phyloP scores from a whole-genome alignment of 2,797 vertebrate genomes.

The Acanthis flammea region DNA sequence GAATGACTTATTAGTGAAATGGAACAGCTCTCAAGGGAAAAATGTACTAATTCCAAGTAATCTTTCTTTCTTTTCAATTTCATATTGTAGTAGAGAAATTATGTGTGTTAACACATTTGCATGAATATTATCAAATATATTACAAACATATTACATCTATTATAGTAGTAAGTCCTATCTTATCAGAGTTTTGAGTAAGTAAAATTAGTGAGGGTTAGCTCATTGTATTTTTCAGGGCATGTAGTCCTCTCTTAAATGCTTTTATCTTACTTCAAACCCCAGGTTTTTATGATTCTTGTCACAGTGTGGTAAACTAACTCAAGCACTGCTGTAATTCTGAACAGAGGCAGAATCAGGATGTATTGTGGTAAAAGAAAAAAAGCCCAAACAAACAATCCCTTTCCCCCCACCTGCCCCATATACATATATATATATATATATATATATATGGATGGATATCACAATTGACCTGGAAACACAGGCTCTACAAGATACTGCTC shows the following conservation, averaged over 20 bases:
- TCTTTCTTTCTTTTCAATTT: not conserved
- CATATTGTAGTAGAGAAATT: not conserved
- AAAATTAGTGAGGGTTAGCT: not conserved
- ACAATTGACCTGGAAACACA: not conserved
- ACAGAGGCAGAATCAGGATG: not conserved
- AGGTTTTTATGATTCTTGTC: not conserved
- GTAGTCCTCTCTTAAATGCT: not conserved
- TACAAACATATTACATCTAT: not conserved
- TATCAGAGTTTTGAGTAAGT: not conserved
- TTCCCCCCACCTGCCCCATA: too few species aligned
- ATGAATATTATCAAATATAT: not conserved
- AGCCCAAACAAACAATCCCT: accelerated
- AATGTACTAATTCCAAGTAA: not conserved
- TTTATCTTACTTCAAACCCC: not conserved
- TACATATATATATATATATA: too few species aligned
- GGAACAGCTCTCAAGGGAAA: constrained; percentile 71
- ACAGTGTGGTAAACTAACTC: not conserved
- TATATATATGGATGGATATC: accelerated
- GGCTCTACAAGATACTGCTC: not conserved
- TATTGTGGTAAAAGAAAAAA: not conserved
- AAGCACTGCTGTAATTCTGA: not conserved
- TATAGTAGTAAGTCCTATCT: not conserved
- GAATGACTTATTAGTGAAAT: constrained; percentile 75
- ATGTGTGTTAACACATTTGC: not conserved
- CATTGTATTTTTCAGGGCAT: not conserved